Evolutionary conservation across 2,888 invertebrate species (phyloP), one percentile per base, ranked within the genome.

Genomic region (Trachelus stipa): DNA sequence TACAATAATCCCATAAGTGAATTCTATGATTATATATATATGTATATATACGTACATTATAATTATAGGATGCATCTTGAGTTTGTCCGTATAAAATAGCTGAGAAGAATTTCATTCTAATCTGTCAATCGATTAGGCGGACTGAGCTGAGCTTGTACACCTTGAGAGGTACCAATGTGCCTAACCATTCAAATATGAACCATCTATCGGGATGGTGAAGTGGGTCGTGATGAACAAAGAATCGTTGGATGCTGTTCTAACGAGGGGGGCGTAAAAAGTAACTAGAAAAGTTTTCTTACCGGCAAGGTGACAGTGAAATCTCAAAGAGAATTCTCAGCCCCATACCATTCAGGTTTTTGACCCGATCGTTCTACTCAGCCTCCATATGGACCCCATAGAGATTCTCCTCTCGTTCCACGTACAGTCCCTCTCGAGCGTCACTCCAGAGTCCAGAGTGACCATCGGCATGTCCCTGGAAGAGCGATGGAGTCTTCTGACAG

Each of bases 161-260:
- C 56, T 23, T 9, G 2, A 9, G 0, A 56, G 2, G 23, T 56
- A 56, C 56, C 23, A 56, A 23, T 9, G 56, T 23, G 56, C 23
- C 23, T 56, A 9, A 56, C 56, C 56, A 56, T 56, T 23, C 23
- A 56, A 56, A 56, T 23, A 23, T 9, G 56, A 56, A 23, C 2
- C 56, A 56, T 23, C 56, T 23, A 56, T 56, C 23, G 23, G 9
- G 9, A 71, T 0, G 71, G 23, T 34, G 71, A 71, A 31, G 71
- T 71, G 71, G 71, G 71, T 71, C 71, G 31, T 34, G 71, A 33
- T 34, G 71, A 34, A 71, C 31, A 71, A 71, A 71, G 71, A 71
- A 6, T 12, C 12, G 33, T 71, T 34, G 71, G 71, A 71, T 71
- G 71, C 23, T 69, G 69, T 71, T 71, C 71, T 71, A 71, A 71